Evolutionary conservation across 1,140 invertebrate genomes (phyloP).

Genomic region (Plectrocnemia conspersa): DNA sequence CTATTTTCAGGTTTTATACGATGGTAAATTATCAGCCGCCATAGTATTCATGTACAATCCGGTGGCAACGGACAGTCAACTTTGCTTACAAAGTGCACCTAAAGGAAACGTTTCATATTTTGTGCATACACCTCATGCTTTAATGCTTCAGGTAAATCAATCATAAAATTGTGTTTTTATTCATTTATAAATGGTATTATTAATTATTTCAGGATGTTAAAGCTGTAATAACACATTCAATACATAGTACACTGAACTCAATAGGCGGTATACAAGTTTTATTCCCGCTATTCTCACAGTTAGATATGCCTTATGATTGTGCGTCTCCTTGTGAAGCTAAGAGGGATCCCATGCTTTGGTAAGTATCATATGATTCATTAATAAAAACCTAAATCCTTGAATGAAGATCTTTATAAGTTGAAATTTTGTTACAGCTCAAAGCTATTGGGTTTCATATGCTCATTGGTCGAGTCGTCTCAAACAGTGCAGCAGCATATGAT

Average conservation of each 20-base stretch:
- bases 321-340: slow-evolving; percentile 70
- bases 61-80: slow-evolving; percentile 95
- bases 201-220: slow-evolving; percentile 82
- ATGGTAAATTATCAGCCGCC: slow-evolving; percentile 92
- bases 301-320: slow-evolving; percentile 84
- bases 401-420: too few relatives aligned
- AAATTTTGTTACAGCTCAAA: slow-evolving; percentile 77
- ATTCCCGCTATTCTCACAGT: slow-evolving; percentile 96
- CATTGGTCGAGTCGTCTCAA: slow-evolving; percentile 91
- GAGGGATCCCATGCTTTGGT: slow-evolving; percentile 83
- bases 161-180: background rate
- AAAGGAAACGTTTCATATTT: slow-evolving; percentile 97
- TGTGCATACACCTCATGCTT: slow-evolving; percentile 97
- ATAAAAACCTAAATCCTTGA: too few relatives aligned
- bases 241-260: slow-evolving; percentile 97
- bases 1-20: slow-evolving; percentile 84
- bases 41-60: slow-evolving; percentile 99
- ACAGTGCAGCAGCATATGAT: slow-evolving; percentile 99
- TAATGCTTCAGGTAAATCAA: slow-evolving; percentile 90
- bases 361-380: slow-evolving; percentile 40
- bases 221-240: slow-evolving; percentile 97
- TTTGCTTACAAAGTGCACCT: slow-evolving; percentile 95
- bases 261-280: slow-evolving; percentile 98
- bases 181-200: background rate
- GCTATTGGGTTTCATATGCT: slow-evolving; percentile 94